Evolutionary conservation across 2,888 invertebrate genomes (phyloP), one percentile per base, ranked within the genome.

Genomic region (Temnothorax unifasciatus): DNA sequence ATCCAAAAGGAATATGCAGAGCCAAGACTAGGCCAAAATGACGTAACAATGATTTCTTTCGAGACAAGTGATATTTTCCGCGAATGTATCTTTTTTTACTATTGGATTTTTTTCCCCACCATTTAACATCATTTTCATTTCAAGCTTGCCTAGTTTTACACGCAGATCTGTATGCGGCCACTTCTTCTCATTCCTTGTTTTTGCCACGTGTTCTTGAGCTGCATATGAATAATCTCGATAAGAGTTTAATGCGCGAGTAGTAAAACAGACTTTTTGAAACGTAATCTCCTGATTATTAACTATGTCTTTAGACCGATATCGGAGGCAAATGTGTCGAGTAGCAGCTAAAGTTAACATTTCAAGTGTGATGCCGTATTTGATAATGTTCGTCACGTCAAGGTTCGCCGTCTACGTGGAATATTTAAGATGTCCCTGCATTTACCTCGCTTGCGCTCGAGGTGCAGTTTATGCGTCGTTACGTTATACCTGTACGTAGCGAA

Each of bases 361-460:
- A 79, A 61, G 73, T 73, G 25, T 50, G 59, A 71, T 59, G 71
- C 25, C 18, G 38, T 81, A 81, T 81, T 81, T 73, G 73, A 81
- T 73, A 61, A 81, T 81, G 79, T 73, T 38, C 25, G 73, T 81
- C 79, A 81, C 79, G 79, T 81, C 79, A 81, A 81, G 79, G 79
- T 50, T 38, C 59, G 47, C 61, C 50, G 73, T 73, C 38, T 73
- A 61, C 73, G 79, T 81, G 79, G 79, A 81, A 81, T 81, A 81
- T 73, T 81, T 81, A 81, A 71, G 38, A 47, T 61, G 68, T 61
- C 47, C 73, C 59, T 50, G 73, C 79, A 61, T 81, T 81, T 73
- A 57, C 79, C 59, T 61, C 38, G 59, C 79, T 38, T 13, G 5
- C 38, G 59, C 59, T 71, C 13, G 47, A 59, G 57, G 34, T 68